Conservation (phyloP, 1,140 invertebrate species). For the Euschistus heros region DNA sequence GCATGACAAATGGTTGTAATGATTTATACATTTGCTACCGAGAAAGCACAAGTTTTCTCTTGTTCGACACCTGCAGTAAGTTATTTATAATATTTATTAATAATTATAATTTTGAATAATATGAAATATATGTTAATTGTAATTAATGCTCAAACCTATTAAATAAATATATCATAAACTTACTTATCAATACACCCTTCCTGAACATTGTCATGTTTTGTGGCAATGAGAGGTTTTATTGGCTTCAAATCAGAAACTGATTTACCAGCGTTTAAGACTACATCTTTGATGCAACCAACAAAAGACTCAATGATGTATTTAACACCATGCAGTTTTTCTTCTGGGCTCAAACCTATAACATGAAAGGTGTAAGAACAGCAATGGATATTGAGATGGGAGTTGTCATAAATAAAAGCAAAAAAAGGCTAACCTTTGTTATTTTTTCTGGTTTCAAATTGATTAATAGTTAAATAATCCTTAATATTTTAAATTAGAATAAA, state of each 20-base stretch:
- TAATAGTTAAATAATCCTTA: too few relatives aligned
- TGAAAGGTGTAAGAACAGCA: not conserved
- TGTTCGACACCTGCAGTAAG: constrained; percentile 49
- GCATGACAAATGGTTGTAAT: constrained; percentile 73
- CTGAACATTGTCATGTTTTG: constrained; percentile 74
- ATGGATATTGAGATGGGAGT: too few relatives aligned
- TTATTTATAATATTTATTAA: constrained; percentile 3
- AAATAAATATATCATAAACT: constrained; percentile 19
- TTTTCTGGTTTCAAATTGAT: too few relatives aligned
- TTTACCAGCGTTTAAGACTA: constrained; percentile 70
- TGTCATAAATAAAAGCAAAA: too few relatives aligned
- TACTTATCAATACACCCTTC: constrained; percentile 71
- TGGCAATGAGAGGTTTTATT: constrained; percentile 67
- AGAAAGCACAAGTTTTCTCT: constrained; percentile 71
- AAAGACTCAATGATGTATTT: constrained; percentile 87
- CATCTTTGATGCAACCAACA: constrained; percentile 79
- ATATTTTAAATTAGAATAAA: too few relatives aligned
- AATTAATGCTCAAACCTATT: not conserved
- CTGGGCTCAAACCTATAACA: constrained; percentile 61
- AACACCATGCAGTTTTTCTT: constrained; percentile 72
- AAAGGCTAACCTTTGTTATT: too few relatives aligned
- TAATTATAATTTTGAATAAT: not conserved
- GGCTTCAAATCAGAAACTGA: constrained; percentile 66
- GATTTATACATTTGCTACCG: constrained; percentile 75
- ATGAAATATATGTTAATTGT: not conserved